phyloP scores from a whole-genome alignment of 2,797 vertebrate genomes.

The Pseudochromis fuscus region DNA sequence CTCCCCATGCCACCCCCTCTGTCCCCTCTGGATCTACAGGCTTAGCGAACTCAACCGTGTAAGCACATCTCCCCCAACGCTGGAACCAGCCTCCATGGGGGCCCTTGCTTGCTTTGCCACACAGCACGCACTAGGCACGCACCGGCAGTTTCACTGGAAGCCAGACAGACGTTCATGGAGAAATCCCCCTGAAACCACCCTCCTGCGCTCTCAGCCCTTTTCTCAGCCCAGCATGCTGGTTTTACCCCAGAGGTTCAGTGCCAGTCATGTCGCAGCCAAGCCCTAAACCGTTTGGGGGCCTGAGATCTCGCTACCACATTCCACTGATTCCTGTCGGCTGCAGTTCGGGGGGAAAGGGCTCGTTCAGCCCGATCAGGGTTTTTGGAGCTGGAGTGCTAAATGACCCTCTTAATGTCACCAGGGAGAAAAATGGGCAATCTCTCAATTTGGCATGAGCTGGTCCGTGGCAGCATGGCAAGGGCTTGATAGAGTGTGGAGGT shows the following conservation, averaged over 20 bases:
- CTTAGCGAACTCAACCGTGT: constrained; percentile 84
- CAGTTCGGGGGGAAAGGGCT: constrained; percentile 30
- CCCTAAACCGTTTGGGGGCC: constrained; percentile 60
- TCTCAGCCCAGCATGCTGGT: constrained; percentile 53
- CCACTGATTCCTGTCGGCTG: constrained; percentile 50
- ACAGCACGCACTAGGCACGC: constrained; percentile 56
- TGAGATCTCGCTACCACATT: constrained; percentile 46
- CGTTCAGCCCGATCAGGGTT: constrained; percentile 67
- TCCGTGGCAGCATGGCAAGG: constrained; percentile 68
- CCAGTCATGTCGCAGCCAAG: constrained; percentile 70
- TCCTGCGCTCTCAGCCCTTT: constrained; percentile 58
- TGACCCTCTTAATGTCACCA: constrained; percentile 84
- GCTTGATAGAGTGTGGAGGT: constrained; percentile 82
- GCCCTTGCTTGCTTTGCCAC: constrained; percentile 67
- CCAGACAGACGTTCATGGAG: constrained; percentile 65
- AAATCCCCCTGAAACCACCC: constrained; percentile 54
- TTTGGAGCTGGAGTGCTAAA: constrained; percentile 77
- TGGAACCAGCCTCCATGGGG: constrained; percentile 68
- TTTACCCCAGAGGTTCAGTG: constrained; percentile 65
- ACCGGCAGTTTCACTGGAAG: constrained; percentile 67
- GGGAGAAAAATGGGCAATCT: constrained; percentile 78
- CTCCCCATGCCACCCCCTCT: constrained; percentile 60
- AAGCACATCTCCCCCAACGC: constrained; percentile 74
- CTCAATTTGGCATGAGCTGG: constrained; percentile 79
- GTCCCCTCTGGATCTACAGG: constrained; percentile 78